Evolutionary conservation across 2,888 invertebrate species (phyloP).

Genomic region (Hymenopus coronatus): DNA sequence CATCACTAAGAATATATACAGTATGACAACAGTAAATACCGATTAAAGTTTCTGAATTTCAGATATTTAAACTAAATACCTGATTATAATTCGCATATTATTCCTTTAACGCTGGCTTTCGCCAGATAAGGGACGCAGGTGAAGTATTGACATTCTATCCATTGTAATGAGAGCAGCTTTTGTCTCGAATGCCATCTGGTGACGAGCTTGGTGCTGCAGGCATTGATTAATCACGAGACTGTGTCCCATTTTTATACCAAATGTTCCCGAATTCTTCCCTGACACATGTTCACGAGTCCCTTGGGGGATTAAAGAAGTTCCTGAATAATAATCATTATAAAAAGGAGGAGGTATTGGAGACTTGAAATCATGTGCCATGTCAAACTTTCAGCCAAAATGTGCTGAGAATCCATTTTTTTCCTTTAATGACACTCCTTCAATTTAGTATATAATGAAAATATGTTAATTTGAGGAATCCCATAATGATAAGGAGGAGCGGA

Average conservation of each 20-base stretch:
- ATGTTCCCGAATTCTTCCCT: not conserved
- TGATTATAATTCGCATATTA: not conserved
- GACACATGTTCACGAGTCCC: not conserved
- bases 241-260: not conserved
- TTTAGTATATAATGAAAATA: too few relatives aligned
- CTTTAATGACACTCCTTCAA: too few relatives aligned
- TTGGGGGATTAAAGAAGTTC: not conserved
- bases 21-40: not conserved
- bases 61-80: not conserved
- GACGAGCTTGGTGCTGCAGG: not conserved
- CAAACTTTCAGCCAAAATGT: not conserved
- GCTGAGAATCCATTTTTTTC: not conserved
- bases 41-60: not conserved
- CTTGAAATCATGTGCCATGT: not conserved
- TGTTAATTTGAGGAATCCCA: too few relatives aligned
- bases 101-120: not conserved
- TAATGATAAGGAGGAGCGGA: too few relatives aligned
- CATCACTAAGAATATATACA: too few relatives aligned
- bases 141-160: not conserved
- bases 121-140: not conserved
- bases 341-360: not conserved
- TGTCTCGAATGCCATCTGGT: not conserved
- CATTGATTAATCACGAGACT: not conserved
- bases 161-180: not conserved
- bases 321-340: not conserved